phyloP scores from a whole-genome alignment of 2,888 invertebrate genomes.

The Torymus auratus region DNA sequence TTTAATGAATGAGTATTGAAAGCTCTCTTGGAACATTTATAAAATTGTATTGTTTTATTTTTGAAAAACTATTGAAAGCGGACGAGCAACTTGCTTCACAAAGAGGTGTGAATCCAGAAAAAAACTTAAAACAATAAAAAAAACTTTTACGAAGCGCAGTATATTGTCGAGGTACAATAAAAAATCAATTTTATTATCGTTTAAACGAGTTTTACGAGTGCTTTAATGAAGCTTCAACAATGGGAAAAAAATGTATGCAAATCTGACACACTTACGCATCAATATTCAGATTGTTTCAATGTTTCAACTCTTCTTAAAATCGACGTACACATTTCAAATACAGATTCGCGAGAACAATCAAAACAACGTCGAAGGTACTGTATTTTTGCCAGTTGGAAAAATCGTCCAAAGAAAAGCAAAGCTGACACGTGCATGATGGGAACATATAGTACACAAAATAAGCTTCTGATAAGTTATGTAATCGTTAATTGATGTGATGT shows the following conservation, averaged over 20 bases:
- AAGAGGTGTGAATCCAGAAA: not conserved
- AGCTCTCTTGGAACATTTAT: no score
- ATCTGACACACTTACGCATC: slow-evolving; percentile 40
- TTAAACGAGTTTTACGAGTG: slow-evolving; percentile 13
- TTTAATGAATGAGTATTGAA: no score
- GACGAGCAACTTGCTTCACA: not conserved
- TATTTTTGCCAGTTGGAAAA: slow-evolving; percentile 19
- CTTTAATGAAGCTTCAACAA: slow-evolving; percentile 32
- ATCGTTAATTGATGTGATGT: slow-evolving; percentile 38
- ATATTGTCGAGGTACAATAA: slow-evolving; percentile 13
- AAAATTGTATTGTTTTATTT: no score
- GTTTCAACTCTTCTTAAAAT: slow-evolving; percentile 41
- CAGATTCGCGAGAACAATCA: slow-evolving; percentile 7
- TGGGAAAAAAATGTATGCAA: slow-evolving; percentile 28
- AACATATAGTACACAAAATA: not conserved
- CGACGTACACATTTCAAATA: slow-evolving; percentile 16
- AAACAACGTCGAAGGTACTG: slow-evolving; percentile 28
- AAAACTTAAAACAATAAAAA: slow-evolving; percentile 8
- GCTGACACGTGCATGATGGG: not conserved
- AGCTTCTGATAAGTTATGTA: slow-evolving; percentile 35
- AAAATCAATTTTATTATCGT: slow-evolving; percentile 43
- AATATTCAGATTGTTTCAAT: slow-evolving; percentile 42
- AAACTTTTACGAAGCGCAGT: slow-evolving; percentile 18
- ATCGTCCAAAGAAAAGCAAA: not conserved
- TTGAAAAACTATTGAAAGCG: no score